These are phyloP conservation scores for Cavia porcellus DNA, from an alignment of 2,113 vertebrate genomes.

Conservation along the genomic window DNA sequence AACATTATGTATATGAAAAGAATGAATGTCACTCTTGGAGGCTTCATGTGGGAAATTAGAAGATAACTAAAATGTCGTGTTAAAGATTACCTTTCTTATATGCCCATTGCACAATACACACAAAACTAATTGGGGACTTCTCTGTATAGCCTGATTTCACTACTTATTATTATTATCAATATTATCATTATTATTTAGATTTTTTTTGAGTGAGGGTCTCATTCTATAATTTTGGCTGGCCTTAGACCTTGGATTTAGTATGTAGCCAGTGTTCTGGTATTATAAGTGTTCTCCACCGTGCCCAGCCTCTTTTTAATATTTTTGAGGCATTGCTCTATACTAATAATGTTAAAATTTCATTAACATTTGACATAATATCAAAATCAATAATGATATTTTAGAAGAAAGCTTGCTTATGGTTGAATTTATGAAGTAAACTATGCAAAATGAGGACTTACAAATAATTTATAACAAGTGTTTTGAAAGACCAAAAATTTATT, in stretches of 20 bases:
- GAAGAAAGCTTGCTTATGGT: not conserved
- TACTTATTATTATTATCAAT: not conserved
- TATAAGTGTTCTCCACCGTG: rapidly evolving
- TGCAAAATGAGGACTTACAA: not conserved
- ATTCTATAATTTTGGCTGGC: not conserved
- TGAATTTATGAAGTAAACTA: not conserved
- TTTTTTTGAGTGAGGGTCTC: not conserved
- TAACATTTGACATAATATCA: not conserved
- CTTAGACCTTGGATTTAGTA: not conserved
- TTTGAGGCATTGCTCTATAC: rapidly evolving
- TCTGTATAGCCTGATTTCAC: not conserved
- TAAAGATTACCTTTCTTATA: not conserved
- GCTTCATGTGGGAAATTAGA: not conserved
- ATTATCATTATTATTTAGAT: not conserved
- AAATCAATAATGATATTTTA: not conserved
- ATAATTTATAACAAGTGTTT: not conserved
- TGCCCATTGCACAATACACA: not conserved
- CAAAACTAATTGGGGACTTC: not conserved
- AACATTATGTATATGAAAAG: not conserved
- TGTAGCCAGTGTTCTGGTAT: not conserved
- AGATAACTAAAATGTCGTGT: not conserved
- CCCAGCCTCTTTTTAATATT: not conserved
- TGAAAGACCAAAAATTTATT: not conserved
- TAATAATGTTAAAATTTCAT: not conserved
- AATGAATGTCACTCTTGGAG: not conserved